A percentile compares a stretch with the other conserved stretches of the same genome.
phyloP scores from a whole-genome alignment of 2,113 vertebrate species.

The Hypomesus transpacificus region DNA sequence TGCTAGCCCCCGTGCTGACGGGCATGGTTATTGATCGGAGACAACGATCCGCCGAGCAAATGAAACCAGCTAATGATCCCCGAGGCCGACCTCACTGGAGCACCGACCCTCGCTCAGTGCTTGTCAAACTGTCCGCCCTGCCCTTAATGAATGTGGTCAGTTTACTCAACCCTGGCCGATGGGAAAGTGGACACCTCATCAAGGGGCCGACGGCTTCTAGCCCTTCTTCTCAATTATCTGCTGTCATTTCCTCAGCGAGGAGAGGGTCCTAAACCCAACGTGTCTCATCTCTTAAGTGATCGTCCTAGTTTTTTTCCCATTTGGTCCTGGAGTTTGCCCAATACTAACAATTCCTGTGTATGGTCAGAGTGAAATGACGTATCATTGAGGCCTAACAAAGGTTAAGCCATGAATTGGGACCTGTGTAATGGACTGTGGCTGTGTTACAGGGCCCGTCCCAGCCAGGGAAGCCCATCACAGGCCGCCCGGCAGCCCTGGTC shows the following conservation, averaged over 20 bases:
- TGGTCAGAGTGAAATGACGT: too few species aligned
- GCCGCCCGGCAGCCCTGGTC: constrained; percentile 61
- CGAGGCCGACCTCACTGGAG: neutral
- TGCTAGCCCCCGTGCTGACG: constrained; percentile 2
- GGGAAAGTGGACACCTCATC: constrained; percentile 1
- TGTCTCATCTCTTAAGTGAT: constrained; percentile 6
- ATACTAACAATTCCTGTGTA: too few species aligned
- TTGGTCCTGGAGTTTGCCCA: too few species aligned
- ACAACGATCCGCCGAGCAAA: constrained; percentile 25
- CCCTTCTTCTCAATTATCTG: neutral
- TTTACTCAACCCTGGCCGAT: neutral
- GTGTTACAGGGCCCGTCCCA: constrained; percentile 67
- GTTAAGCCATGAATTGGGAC: neutral
- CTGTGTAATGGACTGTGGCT: neutral
- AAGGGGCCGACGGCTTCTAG: neutral
- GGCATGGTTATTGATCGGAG: constrained; percentile 30
- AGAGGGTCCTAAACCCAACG: neutral
- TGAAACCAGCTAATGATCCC: constrained; percentile 38
- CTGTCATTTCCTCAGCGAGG: neutral
- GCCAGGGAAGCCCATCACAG: constrained; percentile 71
- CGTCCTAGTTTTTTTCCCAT: neutral
- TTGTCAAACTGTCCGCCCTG: constrained; percentile 21
- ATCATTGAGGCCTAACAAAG: neutral
- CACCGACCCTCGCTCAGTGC: constrained; percentile 17
- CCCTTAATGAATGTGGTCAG: constrained; percentile 19